These are phyloP conservation scores for Schizopygopsis pylzovi DNA, from an alignment of 2,797 vertebrate genomes.

Conservation along the genomic window DNA sequence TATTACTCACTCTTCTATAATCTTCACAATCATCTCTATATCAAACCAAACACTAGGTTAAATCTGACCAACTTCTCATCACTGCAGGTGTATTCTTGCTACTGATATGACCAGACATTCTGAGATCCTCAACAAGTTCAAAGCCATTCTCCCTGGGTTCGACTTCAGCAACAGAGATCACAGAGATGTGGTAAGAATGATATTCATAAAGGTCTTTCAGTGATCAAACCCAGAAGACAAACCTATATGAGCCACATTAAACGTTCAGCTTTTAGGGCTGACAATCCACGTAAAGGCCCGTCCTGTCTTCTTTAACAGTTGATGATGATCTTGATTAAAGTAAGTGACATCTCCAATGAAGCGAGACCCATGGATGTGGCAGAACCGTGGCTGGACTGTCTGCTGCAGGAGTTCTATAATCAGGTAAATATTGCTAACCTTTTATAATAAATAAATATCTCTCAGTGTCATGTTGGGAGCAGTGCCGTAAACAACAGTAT, in stretches of 20 bases:
- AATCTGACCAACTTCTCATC: neutral
- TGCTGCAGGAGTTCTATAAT: constrained; percentile 84
- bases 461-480: neutral
- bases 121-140: constrained; percentile 81
- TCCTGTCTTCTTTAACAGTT: constrained; percentile 67
- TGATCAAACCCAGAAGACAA: constrained; percentile 1
- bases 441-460: neutral
- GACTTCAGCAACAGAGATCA: constrained; percentile 81
- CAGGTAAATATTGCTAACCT: constrained; percentile 69
- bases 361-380: constrained; percentile 82
- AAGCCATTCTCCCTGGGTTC: constrained; percentile 75
- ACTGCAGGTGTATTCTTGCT: constrained; percentile 79
- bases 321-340: constrained; percentile 84
- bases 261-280: neutral
- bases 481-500: neutral
- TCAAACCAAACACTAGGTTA: neutral
- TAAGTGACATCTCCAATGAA: constrained; percentile 84
- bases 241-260: neutral
- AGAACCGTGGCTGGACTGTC: constrained; percentile 83
- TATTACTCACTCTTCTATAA: neutral
- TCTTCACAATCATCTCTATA: neutral
- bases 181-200: constrained; percentile 73
- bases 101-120: constrained; percentile 83
- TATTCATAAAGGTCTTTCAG: neutral
- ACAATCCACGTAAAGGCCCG: neutral